Percentiles rank a stretch among this genome's conserved stretches.
phyloP scores from a whole-genome alignment of 2,888 invertebrate genomes.

The Stenodera caucasica region DNA sequence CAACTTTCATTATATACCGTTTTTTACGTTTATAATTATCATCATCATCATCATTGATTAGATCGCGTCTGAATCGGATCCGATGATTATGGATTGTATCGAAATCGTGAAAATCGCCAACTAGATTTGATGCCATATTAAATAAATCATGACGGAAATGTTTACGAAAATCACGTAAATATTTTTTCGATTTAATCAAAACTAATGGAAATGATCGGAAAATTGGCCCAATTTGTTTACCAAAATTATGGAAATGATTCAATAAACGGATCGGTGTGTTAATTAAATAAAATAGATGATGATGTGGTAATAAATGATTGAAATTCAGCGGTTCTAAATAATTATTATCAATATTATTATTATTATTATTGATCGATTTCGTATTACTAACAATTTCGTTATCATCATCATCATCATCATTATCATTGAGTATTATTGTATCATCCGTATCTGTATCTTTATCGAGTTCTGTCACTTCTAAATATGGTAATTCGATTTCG shows the following conservation, averaged over 20 bases:
- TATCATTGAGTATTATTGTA: background rate
- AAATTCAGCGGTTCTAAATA: conserved; percentile 25
- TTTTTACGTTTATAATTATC: conserved; percentile 26
- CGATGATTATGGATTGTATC: too few species aligned
- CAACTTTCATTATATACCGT: conserved; percentile 46
- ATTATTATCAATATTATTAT: conserved; percentile 11
- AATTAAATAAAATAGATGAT: conserved; percentile 46
- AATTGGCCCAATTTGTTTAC: conserved; percentile 44
- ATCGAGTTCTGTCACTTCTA: conserved; percentile 27
- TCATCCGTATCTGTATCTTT: conserved; percentile 4
- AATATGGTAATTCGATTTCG: conserved; percentile 36
- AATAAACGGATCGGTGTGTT: conserved; percentile 47
- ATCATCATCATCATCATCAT: background rate
- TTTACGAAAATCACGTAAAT: conserved; percentile 46
- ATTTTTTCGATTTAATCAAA: conserved; percentile 44
- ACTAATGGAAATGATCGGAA: conserved; percentile 46
- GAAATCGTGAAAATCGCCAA: conserved; percentile 44
- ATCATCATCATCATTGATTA: conserved; percentile 11
- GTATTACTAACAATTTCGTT: conserved; percentile 17
- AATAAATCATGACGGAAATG: conserved; percentile 46
- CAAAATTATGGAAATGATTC: conserved; percentile 43
- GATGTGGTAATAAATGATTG: conserved; percentile 39
- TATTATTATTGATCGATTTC: conserved; percentile 17
- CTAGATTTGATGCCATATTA: conserved; percentile 44
- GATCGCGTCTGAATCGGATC: conserved; percentile 32